Conservation (phyloP, 2,113 vertebrate species). For the Uria lomvia region DNA sequence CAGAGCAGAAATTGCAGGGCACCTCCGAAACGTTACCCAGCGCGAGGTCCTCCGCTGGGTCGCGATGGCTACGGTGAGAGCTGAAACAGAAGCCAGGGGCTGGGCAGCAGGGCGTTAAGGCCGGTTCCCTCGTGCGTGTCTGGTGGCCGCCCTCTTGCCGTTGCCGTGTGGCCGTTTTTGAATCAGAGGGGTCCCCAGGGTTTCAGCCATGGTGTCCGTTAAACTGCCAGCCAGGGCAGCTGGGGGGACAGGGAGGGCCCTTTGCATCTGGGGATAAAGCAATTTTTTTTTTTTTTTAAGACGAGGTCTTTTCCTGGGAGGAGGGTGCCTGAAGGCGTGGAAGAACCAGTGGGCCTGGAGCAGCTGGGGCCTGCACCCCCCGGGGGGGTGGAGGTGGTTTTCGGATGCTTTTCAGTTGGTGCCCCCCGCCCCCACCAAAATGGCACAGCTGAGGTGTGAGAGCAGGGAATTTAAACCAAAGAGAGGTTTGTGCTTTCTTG, state of each 20-base stretch:
- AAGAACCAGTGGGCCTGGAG: background rate
- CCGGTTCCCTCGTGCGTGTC: rapidly evolving
- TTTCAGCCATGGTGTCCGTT: background rate
- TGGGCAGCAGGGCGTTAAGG: background rate
- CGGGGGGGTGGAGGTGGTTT: background rate
- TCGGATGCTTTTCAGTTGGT: background rate
- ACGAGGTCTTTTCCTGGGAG: background rate
- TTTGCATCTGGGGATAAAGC: background rate
- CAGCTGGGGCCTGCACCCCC: rapidly evolving
- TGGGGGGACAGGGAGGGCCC: rapidly evolving
- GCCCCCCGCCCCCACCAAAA: rapidly evolving
- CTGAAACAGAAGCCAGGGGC: rapidly evolving
- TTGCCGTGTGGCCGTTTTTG: background rate
- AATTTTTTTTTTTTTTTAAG: background rate
- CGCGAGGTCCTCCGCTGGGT: background rate
- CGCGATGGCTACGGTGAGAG: rapidly evolving
- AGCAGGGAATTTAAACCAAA: background rate
- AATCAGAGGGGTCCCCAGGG: background rate
- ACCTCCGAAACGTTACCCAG: background rate
- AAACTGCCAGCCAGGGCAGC: background rate
- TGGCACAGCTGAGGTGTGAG: background rate
- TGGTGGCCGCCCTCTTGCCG: background rate
- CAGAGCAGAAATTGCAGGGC: background rate
- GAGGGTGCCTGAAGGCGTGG: rapidly evolving
- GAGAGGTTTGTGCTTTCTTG: background rate